Base-by-base conservation (phyloP, 2,888 invertebrate genomes). In the Orchestes rusci region DNA sequence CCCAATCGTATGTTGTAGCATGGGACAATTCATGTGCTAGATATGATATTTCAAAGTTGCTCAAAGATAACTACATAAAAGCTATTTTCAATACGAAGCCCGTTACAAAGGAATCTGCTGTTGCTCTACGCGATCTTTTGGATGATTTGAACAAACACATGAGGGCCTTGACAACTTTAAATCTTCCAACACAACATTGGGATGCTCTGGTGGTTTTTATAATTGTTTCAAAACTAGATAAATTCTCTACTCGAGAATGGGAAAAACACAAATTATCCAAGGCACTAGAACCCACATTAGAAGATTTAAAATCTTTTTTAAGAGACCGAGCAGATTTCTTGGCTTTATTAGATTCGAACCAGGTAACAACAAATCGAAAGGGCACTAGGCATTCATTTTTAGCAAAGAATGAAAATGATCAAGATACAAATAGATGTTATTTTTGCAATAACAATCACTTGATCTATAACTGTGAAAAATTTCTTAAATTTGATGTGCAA, bases 1-100 rank as follows among this genome's bases (percentile, higher is more conserved):
- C 10, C 2, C 8, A 8, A 5, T 44, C 17, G 23, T 45, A 45
- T 27, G 12, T 28, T 30, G 45, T 8, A n/a, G 1, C n/a, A n/a
- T n/a, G n/a, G n/a, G n/a, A n/a, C n/a, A n/a, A n/a, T n/a, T n/a
- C n/a, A n/a, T n/a, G n/a, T n/a, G 35, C 29, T 3, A 46, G 45
- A 15, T 46, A 34, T 48, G 5, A 46, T 27, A 47, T 47, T 38
- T 36, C 17, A 16, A 4, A 12, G 7, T 8, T 34, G 16, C 16
- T 34, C 5, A 34, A 17, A 10, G 17, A 34, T 17, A 34, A 34
- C 16, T 17, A 34, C 12, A 18, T 34, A 7, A 34, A 34, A 15
- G 35, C 35, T 5, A 5, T 34, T 7, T 34, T 34, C 4, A 34
- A 18, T 18, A 16, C 16, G 5, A 17, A 34, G 15, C 5, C n/a